Conservation (phyloP, 2,113 vertebrate genomes). For the Malurus elegans region DNA sequence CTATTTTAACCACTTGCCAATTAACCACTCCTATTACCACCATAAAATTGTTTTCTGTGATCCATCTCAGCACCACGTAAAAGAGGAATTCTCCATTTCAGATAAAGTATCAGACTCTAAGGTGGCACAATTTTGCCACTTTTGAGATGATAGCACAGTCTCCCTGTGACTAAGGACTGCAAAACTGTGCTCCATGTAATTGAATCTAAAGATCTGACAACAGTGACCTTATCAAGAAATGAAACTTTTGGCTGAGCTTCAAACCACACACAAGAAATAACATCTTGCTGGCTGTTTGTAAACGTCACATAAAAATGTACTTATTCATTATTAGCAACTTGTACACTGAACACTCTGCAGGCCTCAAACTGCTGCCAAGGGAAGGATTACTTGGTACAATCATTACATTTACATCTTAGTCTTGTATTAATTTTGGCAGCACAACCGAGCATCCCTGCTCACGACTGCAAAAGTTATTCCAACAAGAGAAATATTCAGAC, state of each 20-base stretch:
- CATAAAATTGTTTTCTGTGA: neutral
- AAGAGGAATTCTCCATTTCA: neutral
- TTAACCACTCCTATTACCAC: neutral
- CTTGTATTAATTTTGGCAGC: slow-evolving; percentile 21
- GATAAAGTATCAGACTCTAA: neutral
- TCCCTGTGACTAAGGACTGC: slow-evolving; percentile 7
- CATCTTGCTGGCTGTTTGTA: slow-evolving; percentile 45
- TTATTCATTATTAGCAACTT: slow-evolving; percentile 62
- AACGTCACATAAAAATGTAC: slow-evolving; percentile 40
- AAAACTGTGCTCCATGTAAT: slow-evolving; percentile 32
- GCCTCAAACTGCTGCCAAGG: slow-evolving; percentile 32
- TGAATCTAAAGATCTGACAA: slow-evolving; percentile 54
- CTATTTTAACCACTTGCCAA: neutral
- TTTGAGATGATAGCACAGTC: neutral
- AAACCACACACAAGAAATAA: slow-evolving; percentile 25
- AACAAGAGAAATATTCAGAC: neutral
- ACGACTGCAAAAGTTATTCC: neutral
- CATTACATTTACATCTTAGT: slow-evolving; percentile 34
- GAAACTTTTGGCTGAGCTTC: slow-evolving; percentile 49
- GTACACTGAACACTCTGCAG: slow-evolving; percentile 6
- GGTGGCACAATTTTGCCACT: neutral
- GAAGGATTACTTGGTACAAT: neutral
- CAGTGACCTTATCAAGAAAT: slow-evolving; percentile 56
- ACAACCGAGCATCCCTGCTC: neutral
- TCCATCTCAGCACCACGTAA: rapidly evolving